Base-by-base conservation (phyloP, 1,140 invertebrate species). In the Drosophila oshimai region DNA sequence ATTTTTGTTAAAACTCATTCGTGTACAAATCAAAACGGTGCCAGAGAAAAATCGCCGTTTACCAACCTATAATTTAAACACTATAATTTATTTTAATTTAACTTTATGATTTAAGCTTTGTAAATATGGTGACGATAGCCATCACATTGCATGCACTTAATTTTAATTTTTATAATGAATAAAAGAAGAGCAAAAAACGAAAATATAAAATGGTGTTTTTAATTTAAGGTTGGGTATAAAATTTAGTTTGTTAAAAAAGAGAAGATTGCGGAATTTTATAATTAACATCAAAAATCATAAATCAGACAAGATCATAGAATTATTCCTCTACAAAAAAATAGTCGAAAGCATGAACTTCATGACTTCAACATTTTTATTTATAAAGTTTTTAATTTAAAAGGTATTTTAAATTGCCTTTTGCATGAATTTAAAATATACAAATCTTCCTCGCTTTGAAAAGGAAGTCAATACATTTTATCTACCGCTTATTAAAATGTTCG, bases 11-110 rank as follows among this genome's bases (percentile, higher is more conserved):
- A 71, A 39, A 51, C 28, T 54, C 36, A 29, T 55, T 53, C 44
- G 54, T 84, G 74, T 83, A 81, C 50, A 86, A 41, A 84, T 84
- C 65, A 33, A 75, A 62, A 79, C 46, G 75, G 80, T 86, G 80
- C 80, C 64, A 50, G 65, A 54, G 29, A 39, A 60, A 36, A 46
- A 50, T 17, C 10, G 64, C 55, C 50, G 42, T n/a, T 3, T 12
- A 26, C 33, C 6, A 34, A 39, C 36, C 47, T 24, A 31, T 57
- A 33, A 29, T 54, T 51, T 53, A 55, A 41, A 39, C 64, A 60
- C 22, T 71, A 26, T 15, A 37, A 41, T 61, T 58, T 58, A 70
- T 37, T 37, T 54, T 47, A 46, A 26, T 61, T 72, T 37, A 39
- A 7, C 9, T 1, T 44, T 65, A 60, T 54, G 24, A 58, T 62